phyloP scores from a whole-genome alignment of 1,140 invertebrate species.

The Chrysopa pallens region DNA sequence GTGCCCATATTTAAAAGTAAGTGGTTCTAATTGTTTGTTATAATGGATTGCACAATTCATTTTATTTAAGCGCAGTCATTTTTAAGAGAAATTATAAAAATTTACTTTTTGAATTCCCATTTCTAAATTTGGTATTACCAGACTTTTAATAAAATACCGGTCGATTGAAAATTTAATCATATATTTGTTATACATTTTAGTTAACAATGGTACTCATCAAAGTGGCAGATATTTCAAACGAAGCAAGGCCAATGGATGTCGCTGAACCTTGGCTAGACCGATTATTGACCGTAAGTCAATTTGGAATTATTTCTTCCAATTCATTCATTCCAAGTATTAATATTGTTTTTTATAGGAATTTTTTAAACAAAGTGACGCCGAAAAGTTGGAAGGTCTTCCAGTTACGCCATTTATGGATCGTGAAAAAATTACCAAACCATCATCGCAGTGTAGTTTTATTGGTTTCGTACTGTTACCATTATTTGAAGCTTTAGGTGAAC shows the following conservation, averaged over 20 bases:
- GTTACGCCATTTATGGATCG: constrained; percentile 81
- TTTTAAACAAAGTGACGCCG: constrained; percentile 66
- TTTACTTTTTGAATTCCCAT: too few relatives aligned
- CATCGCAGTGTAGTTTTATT: constrained; percentile 73
- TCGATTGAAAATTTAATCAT: too few relatives aligned
- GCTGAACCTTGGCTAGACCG: constrained; percentile 73
- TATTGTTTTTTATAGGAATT: constrained; percentile 34
- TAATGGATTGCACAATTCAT: too few relatives aligned
- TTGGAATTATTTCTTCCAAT: too few relatives aligned
- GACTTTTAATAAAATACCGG: too few relatives aligned
- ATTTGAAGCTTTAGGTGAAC: constrained; percentile 55
- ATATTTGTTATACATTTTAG: constrained; percentile 26
- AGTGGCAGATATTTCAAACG: constrained; percentile 76
- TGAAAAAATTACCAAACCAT: constrained; percentile 75
- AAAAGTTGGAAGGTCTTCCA: constrained; percentile 67
- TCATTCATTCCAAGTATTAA: neutral
- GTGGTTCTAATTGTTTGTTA: too few relatives aligned
- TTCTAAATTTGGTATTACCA: too few relatives aligned
- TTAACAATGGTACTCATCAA: constrained; percentile 74
- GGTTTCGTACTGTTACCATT: constrained; percentile 65
- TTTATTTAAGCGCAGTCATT: too few relatives aligned
- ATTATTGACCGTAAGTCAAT: constrained; percentile 30
- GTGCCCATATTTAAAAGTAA: too few relatives aligned
- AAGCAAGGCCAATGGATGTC: constrained; percentile 67
- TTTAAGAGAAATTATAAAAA: too few relatives aligned